Base-by-base conservation (phyloP, 2,113 vertebrate genomes). In the Daboia siamensis region DNA sequence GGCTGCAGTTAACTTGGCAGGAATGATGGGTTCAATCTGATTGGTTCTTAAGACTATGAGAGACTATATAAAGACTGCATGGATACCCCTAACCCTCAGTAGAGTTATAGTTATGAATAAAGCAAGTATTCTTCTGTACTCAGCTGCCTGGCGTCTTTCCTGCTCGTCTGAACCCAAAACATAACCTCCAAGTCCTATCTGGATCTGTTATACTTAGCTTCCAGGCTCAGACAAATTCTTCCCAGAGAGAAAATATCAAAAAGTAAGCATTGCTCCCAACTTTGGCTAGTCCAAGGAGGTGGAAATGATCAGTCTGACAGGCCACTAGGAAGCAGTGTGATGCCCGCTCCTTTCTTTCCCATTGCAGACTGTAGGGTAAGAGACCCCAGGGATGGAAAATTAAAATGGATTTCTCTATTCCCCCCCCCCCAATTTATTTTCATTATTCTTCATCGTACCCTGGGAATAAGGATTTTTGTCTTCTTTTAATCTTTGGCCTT, bases 361-460 rank as follows among this genome's bases (percentile, higher is more conserved):
- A 21, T 15, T 7, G 29, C 33, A 69, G 85, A 51, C 29, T 61
- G 26, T 17, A 48, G 46, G 39, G 12, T 86, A n/a, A 69, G 54
- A 29, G 21, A 12, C 33, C 24, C 51, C 33, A 56, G 74, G 90
- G 69, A 48, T n/a, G 46, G 39, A 69, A 59, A 59, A 85, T 46
- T 56, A 89, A 89, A 92, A 86, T 92, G 59, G 48, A 92, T 90
- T 59, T 44, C 88, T 69, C 39, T 80, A 39, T 51, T 0, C 1
- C 46, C 0, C 1, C 46, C 90, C 51, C 90, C 93, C 93, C 95
- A 91, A 21, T 80, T 80, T 80, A 80, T 98, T 98, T 98, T 97
- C 98, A 99, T 99, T 98, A 98, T 98, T 99, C 98, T 98, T 98
- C 98, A 98, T 98, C 97, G 98, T 98, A 97, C 97, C 97, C 98